These are phyloP conservation scores for Oxyura jamaicensis DNA, from an alignment of 2,113 vertebrate species.

Conservation along the genomic window DNA sequence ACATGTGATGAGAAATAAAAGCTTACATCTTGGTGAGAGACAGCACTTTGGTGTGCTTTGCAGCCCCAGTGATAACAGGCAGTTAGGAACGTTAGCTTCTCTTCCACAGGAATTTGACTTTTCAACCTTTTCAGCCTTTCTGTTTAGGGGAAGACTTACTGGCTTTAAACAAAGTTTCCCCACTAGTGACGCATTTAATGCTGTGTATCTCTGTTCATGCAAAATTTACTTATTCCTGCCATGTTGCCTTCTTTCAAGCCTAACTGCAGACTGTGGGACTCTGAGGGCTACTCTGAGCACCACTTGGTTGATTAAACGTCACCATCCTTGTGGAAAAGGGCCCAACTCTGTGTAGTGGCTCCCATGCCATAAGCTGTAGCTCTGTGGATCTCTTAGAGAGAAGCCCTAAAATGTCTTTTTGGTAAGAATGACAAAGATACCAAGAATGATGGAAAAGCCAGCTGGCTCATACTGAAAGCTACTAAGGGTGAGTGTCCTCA, in stretches of 20 bases:
- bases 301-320: rapidly evolving
- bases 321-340: background rate
- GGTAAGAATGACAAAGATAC: background rate
- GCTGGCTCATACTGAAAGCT: background rate
- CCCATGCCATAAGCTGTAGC: background rate
- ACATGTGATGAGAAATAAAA: background rate
- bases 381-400: background rate
- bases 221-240: background rate
- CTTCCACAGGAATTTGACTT: background rate
- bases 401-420: background rate
- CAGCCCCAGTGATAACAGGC: background rate
- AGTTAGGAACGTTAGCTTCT: background rate
- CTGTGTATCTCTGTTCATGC: background rate
- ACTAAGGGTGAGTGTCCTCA: background rate
- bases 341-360: rapidly evolving
- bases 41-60: background rate
- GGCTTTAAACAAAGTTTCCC: background rate
- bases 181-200: background rate
- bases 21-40: background rate
- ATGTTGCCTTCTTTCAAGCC: background rate
- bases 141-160: background rate
- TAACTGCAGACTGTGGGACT: background rate
- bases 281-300: background rate
- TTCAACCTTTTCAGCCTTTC: background rate
- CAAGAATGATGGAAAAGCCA: background rate